Evolutionary conservation across 2,888 invertebrate species (phyloP), one percentile per base, ranked within the genome.

Genomic region (Pristionchus entomophagus): DNA sequence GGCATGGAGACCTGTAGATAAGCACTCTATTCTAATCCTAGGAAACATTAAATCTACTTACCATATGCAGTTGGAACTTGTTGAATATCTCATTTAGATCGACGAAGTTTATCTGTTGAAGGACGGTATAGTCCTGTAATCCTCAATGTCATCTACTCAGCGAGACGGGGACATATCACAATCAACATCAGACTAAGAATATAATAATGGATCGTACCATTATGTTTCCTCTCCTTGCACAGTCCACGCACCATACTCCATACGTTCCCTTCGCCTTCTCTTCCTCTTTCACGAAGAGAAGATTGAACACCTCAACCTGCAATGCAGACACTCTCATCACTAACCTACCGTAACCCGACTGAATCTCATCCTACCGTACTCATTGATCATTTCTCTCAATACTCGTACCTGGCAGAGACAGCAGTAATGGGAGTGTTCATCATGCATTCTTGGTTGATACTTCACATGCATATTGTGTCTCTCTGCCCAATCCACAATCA

Each of bases 341-440:
- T 26, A 10, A 51, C 41, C n/a, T 14, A 45, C 19, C 5, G n/a
- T 59, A 53, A 12, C 29, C 41, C 38, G 12, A 38, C 17, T 53
- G 17, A 53, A 84, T 62, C 12, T 29, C 56, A 5, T 19, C 32
- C 17, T n/a, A 4, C 5, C 2, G 12, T 4, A 45, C 38, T 73
- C 22, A 22, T 59, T 29, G 10, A 41, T 56, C 17, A 49, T n/a
- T 26, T n/a, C n/a, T n/a, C n/a, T 62, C 69, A 49, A 91, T 92
- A 19, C 41, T 82, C 88, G 95, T 94, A 97, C 97, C 96, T 99
- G 99, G 95, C 99, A 99, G 94, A 96, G 96, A 89, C 97, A 97
- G 95, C 99, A 99, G 94, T 99, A 99, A 95, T 99, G 98, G 12
- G 97, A 97, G 3, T 97, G 97, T 95, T 99, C 99, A 94, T 97